Conservation (phyloP, 2,888 invertebrate genomes). For the Ptilodon capucinus region DNA sequence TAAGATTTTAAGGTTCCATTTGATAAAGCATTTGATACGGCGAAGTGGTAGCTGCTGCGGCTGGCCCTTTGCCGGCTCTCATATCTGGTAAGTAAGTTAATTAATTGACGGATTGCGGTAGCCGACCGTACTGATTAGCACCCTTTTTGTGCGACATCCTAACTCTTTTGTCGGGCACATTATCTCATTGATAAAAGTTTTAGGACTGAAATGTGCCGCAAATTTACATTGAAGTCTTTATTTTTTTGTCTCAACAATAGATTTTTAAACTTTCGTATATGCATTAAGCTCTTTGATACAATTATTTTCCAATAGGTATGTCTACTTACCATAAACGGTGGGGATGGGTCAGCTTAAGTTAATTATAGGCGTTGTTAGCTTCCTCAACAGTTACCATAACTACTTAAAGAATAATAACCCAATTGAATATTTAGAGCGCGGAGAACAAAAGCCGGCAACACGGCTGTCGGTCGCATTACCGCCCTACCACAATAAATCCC, state of each 20-base stretch:
- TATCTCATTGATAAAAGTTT: conserved; percentile 49
- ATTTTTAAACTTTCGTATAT: background rate
- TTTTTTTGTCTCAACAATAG: background rate
- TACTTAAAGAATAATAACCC: conserved; percentile 53
- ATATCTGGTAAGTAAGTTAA: conserved; percentile 66
- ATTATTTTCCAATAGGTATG: background rate
- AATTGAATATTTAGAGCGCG: conserved; percentile 69
- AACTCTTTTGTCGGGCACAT: conserved; percentile 61
- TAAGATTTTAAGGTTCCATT: conserved; percentile 39
- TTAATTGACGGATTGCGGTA: conserved; percentile 76
- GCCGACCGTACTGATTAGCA: conserved; percentile 53
- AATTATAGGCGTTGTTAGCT: background rate
- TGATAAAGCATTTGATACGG: conserved; percentile 19
- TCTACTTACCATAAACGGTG: background rate
- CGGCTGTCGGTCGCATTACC: conserved; percentile 79
- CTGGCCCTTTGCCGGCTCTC: conserved; percentile 68
- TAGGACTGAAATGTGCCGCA: conserved; percentile 23
- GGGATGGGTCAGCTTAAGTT: background rate
- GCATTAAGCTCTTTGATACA: background rate
- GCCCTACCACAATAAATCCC: conserved; percentile 79
- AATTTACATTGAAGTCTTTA: conserved; percentile 8
- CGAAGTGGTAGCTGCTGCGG: conserved; percentile 50
- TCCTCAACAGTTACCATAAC: conserved; percentile 30
- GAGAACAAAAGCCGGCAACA: conserved; percentile 78
- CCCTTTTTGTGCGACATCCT: conserved; percentile 61